Evolutionary conservation across 2,888 invertebrate genomes (phyloP).

Genomic region (Habrosyne pyritoides): DNA sequence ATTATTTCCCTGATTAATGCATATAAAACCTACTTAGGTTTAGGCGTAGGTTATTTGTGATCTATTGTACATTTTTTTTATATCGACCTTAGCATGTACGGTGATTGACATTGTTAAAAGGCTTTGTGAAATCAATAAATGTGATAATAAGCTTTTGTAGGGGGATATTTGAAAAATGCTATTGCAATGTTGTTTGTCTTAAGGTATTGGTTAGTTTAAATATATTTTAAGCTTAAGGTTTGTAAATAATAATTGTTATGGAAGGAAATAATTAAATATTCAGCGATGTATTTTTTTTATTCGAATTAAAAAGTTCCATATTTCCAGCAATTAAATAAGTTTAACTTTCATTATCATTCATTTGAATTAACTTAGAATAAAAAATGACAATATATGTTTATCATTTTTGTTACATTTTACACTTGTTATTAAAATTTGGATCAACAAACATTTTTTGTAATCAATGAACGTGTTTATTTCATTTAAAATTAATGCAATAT

Average conservation of each 20-base stretch:
- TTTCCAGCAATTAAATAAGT: too few relatives aligned
- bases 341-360: too few relatives aligned
- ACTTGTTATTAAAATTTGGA: too few relatives aligned
- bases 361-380: too few relatives aligned
- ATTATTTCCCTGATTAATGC: slow-evolving; percentile 82
- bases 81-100: background rate
- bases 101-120: slow-evolving; percentile 13
- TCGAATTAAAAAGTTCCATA: too few relatives aligned
- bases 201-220: slow-evolving; percentile 5
- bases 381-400: too few relatives aligned
- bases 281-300: background rate
- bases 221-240: background rate
- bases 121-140: slow-evolving; percentile 25
- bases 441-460: background rate
- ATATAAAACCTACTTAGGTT: slow-evolving; percentile 15
- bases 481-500: too few relatives aligned
- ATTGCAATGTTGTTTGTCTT: background rate
- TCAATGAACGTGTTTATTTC: too few relatives aligned
- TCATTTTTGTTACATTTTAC: too few relatives aligned
- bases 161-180: background rate
- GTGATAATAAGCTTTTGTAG: slow-evolving; percentile 18
- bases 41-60: slow-evolving; percentile 20
- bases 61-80: slow-evolving; percentile 10
- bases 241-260: background rate
- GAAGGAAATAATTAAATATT: background rate